phyloP scores from a whole-genome alignment of 2,113 vertebrate genomes.

The Phrynosoma blainvillii region DNA sequence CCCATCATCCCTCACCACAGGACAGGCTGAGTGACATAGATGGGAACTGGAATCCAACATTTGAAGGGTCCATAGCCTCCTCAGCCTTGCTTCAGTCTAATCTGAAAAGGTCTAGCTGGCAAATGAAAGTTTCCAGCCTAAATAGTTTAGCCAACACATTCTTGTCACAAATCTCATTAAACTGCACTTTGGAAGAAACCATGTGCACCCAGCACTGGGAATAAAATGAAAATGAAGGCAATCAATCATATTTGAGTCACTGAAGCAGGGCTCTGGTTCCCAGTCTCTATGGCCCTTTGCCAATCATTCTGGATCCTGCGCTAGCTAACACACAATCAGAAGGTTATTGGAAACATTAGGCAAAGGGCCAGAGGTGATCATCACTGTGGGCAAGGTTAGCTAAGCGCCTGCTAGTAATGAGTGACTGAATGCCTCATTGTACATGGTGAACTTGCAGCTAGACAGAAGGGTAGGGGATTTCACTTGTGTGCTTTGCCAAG shows the following conservation, averaged over 20 bases:
- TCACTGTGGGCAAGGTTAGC: constrained; percentile 1
- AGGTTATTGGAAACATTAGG: constrained; percentile 44
- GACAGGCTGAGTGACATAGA: too few relatives aligned
- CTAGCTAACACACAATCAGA: constrained; percentile 43
- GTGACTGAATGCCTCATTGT: not conserved
- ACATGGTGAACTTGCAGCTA: not conserved
- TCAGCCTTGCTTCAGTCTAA: constrained; percentile 9
- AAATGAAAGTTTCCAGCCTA: constrained; percentile 53
- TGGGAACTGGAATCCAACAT: not conserved
- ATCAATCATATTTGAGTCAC: constrained; percentile 57
- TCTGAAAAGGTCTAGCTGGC: constrained; percentile 42
- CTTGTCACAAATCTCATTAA: constrained; percentile 56
- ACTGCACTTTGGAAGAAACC: constrained; percentile 30
- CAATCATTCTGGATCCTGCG: constrained; percentile 33
- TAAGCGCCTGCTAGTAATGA: constrained; percentile 18
- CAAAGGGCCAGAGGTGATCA: constrained; percentile 30
- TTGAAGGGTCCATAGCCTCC: not conserved
- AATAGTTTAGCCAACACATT: constrained; percentile 35
- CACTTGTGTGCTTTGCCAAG: not conserved
- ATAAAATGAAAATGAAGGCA: constrained; percentile 56
- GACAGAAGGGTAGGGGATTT: not conserved
- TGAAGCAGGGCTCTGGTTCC: constrained; percentile 28
- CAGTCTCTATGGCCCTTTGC: constrained; percentile 39
- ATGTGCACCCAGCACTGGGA: constrained; percentile 32
- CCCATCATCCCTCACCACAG: too few relatives aligned